phyloP scores from a whole-genome alignment of 2,888 invertebrate genomes.

The Clusia tigrina region DNA sequence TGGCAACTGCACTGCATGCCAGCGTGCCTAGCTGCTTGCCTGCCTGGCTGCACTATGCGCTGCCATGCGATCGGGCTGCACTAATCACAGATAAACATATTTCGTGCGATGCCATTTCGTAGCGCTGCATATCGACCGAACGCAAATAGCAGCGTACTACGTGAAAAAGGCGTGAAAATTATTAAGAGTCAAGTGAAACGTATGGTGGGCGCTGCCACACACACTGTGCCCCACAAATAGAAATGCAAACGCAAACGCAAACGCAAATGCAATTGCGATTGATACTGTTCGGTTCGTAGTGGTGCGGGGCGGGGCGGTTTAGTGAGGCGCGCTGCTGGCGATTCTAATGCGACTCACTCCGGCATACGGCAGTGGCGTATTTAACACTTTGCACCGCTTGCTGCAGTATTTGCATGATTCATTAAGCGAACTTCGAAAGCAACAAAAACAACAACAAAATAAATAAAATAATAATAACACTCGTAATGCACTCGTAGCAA shows the following conservation, averaged over 20 bases:
- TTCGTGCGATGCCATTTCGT: conserved; percentile 3
- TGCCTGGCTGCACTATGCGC: neutral
- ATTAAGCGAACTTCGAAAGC: conserved; percentile 28
- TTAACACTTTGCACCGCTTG: conserved; percentile 3
- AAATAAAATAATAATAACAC: neutral
- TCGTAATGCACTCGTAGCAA: neutral
- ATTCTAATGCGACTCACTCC: neutral
- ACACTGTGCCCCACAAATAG: neutral
- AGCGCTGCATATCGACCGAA: neutral
- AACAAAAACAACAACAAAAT: conserved; percentile 3
- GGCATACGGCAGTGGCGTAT: neutral
- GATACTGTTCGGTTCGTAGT: too few relatives aligned
- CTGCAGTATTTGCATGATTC: conserved; percentile 46
- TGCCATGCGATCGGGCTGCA: too few relatives aligned
- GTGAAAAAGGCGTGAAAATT: conserved; percentile 10
- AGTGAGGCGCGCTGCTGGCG: neutral
- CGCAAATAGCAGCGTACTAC: conserved; percentile 4
- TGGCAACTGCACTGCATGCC: neutral
- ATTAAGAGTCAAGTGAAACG: conserved; percentile 5
- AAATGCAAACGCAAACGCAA: neutral
- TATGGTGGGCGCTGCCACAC: neutral
- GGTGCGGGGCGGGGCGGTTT: too few relatives aligned
- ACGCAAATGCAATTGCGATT: neutral
- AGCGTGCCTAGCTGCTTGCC: neutral
- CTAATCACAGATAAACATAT: conserved; percentile 9